phyloP scores from a whole-genome alignment of 2,797 vertebrate genomes.

The Coluber constrictor region DNA sequence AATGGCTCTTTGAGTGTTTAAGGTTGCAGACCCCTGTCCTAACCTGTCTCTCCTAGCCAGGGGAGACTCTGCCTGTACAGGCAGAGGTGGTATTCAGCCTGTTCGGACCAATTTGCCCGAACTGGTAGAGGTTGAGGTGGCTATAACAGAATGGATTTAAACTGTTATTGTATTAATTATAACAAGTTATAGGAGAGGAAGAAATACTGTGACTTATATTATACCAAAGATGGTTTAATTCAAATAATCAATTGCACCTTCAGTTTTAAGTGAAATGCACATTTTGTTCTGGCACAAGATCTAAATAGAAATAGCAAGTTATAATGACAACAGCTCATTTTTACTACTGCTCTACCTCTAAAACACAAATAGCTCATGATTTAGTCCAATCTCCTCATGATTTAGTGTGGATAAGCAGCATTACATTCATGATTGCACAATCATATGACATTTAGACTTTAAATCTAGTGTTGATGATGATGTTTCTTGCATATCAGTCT shows the following conservation, averaged over 20 bases:
- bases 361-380: conserved; percentile 53
- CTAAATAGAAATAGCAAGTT: neutral
- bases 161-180: neutral
- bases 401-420: conserved; percentile 58
- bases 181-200: neutral
- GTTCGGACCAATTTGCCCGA: no score
- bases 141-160: neutral
- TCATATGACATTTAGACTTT: conserved; percentile 60
- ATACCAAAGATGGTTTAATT: rapidly evolving
- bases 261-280: conserved; percentile 4
- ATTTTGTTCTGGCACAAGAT: neutral
- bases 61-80: neutral
- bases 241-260: neutral
- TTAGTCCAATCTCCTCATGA: conserved; percentile 49
- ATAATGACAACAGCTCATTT: conserved; percentile 28
- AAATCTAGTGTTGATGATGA: conserved; percentile 56
- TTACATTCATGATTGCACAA: conserved; percentile 65
- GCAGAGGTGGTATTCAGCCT: no score
- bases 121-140: neutral
- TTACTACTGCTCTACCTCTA: conserved; percentile 41
- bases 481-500: conserved; percentile 57
- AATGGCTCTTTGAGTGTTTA: no score
- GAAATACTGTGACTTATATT: neutral
- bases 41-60: neutral
- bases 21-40: neutral